These are phyloP conservation scores for Lamellibrachia luymesi DNA, from an alignment of 1,140 invertebrate species.

Conservation along the genomic window DNA sequence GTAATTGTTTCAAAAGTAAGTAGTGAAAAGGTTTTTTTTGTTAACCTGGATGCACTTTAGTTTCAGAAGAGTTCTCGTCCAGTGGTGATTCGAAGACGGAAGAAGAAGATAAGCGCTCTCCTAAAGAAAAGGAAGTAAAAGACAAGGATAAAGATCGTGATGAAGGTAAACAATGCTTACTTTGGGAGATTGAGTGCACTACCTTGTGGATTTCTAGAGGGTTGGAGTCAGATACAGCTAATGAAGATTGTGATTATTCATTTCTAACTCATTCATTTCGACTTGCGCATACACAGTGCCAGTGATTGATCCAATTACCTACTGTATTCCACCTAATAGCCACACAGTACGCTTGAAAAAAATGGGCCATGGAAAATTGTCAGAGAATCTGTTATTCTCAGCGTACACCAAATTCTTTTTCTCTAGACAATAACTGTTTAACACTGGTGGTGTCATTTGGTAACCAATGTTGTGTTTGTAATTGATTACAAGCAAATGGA, in stretches of 20 bases:
- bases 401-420: no score
- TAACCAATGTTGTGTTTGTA: no score
- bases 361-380: no score
- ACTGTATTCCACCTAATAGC: background rate
- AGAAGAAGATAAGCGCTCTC: conserved; percentile 60
- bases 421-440: no score
- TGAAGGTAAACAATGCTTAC: conserved; percentile 67
- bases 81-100: conserved; percentile 57
- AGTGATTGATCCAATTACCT: background rate
- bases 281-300: background rate
- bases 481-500: no score
- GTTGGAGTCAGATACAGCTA: background rate
- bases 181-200: background rate
- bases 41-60: background rate
- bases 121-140: conserved; percentile 64
- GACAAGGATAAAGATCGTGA: conserved; percentile 80
- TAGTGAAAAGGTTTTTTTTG: background rate
- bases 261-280: background rate
- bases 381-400: no score
- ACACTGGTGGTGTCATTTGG: no score
- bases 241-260: background rate
- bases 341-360: no score
- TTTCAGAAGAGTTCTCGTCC: conserved; percentile 36
- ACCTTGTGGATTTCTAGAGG: background rate
- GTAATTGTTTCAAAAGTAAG: background rate